Evolutionary conservation across 2,113 vertebrate species (phyloP).

Genomic region (Bujurquina vittata): DNA sequence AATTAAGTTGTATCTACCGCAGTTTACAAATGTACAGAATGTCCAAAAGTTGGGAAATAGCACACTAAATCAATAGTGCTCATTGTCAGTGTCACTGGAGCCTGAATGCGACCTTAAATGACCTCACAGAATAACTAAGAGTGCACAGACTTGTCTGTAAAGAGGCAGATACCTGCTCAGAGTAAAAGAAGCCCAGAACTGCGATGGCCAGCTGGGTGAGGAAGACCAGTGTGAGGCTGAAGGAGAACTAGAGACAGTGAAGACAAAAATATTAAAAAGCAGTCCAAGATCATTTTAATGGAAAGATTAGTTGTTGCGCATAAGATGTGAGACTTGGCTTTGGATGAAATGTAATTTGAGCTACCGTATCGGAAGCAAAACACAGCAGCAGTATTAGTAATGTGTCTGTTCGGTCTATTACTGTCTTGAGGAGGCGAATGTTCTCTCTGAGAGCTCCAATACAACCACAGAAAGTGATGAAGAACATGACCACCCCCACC

Average conservation of each 20-base stretch:
- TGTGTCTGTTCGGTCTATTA: conserved; percentile 65
- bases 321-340: conserved; percentile 7
- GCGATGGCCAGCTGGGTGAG: conserved; percentile 79
- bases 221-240: conserved; percentile 81
- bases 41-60: conserved; percentile 13
- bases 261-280: background rate
- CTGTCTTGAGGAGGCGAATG: conserved; percentile 80
- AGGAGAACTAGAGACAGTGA: conserved; percentile 74
- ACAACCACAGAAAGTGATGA: conserved; percentile 85
- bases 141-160: background rate
- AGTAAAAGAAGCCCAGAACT: conserved; percentile 81
- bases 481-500: conserved; percentile 85
- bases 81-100: background rate
- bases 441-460: conserved; percentile 82
- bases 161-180: conserved; percentile 75
- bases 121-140: background rate
- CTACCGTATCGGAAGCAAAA: background rate
- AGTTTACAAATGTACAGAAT: conserved; percentile 26
- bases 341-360: conserved; percentile 12
- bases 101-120: conserved; percentile 10
- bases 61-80: conserved; percentile 15
- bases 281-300: background rate
- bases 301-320: conserved; percentile 36
- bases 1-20: conserved; percentile 24
- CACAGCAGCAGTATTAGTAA: background rate